These are phyloP conservation scores for Xiphias gladius DNA, from an alignment of 2,113 vertebrate genomes.

Conservation along the genomic window DNA sequence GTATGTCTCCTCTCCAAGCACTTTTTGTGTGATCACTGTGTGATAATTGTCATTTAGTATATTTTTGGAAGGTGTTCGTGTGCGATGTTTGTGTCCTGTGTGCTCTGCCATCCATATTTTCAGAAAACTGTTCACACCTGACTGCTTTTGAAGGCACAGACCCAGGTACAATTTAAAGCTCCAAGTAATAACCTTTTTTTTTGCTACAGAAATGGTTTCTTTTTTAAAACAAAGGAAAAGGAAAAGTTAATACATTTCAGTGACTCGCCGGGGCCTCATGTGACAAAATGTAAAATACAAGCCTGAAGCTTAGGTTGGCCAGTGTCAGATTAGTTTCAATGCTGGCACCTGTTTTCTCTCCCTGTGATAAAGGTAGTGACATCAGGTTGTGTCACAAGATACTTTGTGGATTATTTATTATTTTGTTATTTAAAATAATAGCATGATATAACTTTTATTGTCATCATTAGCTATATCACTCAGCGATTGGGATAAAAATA, in stretches of 20 bases:
- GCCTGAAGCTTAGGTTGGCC: not conserved
- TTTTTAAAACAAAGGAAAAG: not conserved
- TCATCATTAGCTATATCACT: not conserved
- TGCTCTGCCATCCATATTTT: slow-evolving; percentile 8
- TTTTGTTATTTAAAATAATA: slow-evolving; percentile 23
- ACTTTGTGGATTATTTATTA: not conserved
- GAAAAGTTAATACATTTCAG: not conserved
- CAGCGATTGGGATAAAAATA: not conserved
- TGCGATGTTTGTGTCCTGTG: slow-evolving; percentile 14
- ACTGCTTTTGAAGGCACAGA: slow-evolving; percentile 15
- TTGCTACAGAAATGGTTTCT: not conserved
- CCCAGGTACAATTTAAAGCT: slow-evolving; percentile 10
- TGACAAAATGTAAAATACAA: slow-evolving; percentile 13
- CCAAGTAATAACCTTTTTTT: slow-evolving; percentile 1
- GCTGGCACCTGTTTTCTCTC: not conserved
- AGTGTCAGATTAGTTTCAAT: not conserved
- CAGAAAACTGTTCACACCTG: not conserved
- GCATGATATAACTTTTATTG: not conserved
- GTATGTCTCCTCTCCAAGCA: slow-evolving; percentile 79
- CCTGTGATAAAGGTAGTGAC: not conserved
- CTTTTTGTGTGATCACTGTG: slow-evolving; percentile 19
- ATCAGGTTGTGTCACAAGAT: not conserved
- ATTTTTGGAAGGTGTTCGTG: slow-evolving; percentile 42
- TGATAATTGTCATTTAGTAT: slow-evolving; percentile 32
- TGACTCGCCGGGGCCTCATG: slow-evolving; percentile 8